Conservation (phyloP, 2,797 vertebrate genomes). For the Psittacula derbiana region DNA sequence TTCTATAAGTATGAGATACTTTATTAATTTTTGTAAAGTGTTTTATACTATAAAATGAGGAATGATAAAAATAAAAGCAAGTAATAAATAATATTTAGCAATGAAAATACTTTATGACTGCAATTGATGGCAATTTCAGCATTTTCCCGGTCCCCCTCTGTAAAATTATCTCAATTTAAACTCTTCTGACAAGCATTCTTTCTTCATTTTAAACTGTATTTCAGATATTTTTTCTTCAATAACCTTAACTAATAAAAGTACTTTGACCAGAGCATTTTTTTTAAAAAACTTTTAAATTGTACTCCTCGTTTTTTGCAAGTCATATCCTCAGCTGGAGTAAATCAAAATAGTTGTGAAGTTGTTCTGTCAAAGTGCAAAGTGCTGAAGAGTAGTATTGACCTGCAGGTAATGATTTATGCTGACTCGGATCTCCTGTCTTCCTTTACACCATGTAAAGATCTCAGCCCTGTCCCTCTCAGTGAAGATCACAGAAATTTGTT, state of each 20-base stretch:
- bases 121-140: background rate
- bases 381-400: background rate
- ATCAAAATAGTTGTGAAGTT: background rate
- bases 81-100: constrained; percentile 37
- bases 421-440: background rate
- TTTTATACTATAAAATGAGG: constrained; percentile 6
- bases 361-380: background rate
- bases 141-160: background rate
- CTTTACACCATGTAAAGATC: background rate
- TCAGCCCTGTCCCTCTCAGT: background rate
- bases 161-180: constrained; percentile 23
- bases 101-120: background rate
- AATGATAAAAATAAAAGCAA: constrained; percentile 33
- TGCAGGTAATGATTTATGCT: background rate
- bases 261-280: background rate
- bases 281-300: background rate
- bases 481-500: background rate
- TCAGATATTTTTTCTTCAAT: background rate
- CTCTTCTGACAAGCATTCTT: constrained; percentile 7
- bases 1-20: background rate
- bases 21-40: constrained; percentile 46
- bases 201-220: background rate
- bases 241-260: background rate
- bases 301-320: background rate
- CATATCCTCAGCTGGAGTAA: background rate